Evolutionary conservation across 2,113 vertebrate genomes (phyloP), one percentile per base, ranked within the genome.

Genomic region (Odocoileus virginianus): DNA sequence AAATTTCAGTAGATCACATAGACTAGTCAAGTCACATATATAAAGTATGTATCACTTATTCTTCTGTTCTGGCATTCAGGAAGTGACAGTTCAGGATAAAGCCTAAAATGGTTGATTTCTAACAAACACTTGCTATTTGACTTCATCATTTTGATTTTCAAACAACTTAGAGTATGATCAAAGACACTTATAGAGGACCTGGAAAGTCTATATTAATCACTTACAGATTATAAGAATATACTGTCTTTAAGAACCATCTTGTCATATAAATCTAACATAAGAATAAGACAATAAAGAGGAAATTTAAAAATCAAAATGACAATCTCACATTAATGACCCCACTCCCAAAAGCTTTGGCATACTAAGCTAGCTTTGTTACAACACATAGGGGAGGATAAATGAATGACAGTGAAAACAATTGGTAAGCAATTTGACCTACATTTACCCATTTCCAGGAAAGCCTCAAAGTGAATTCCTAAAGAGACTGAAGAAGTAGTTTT

Each of bases 211-310:
- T 93, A 47, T 86, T 82, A 89, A 95, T 96, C 30, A 94, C 28
- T 95, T 91, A 82, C 21, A 97, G 21, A 81, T 89, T 92, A 85
- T 57, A 94, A 33, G 45, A 95, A 88, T 91, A 87, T 58, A 28
- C 84, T 60, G 16, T 94, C 52, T 89, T 91, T 40, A 88, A 57
- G 85, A 96, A 91, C 33, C 60, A 97, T 95, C 50, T 88, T 93
- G 58, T 67, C 54, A 82, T 96, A 71, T 84, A 96, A 94, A 83
- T 92, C 47, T 94, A n/a, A 94, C 43, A 30, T 57, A 97, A 89
- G 78, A 89, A 89, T 45, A 97, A 61, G 21, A 61, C 25, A 88
- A n/a, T 57, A 97, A 96, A 94, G 78, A 94, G 86, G 30, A 81
- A 25, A 89, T 88, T 82, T 97, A 76, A 95, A 95, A 92, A 9